Evolutionary conservation across 2,888 invertebrate genomes (phyloP).

Genomic region (Boloria selene): DNA sequence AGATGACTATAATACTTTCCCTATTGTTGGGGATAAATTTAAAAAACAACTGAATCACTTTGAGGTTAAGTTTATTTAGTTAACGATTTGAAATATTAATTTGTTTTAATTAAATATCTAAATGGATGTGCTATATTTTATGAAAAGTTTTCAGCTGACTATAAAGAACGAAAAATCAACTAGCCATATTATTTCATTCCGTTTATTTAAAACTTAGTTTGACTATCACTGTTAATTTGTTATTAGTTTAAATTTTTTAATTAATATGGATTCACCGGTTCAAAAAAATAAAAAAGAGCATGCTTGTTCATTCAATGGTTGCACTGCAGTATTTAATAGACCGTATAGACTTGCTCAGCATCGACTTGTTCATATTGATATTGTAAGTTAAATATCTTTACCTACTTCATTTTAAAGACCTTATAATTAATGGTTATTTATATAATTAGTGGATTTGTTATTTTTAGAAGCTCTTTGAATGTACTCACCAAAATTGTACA

Average conservation of each 20-base stretch:
- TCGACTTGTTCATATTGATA: conserved; percentile 78
- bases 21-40: too few relatives aligned
- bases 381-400: conserved; percentile 67
- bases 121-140: too few relatives aligned
- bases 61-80: background rate
- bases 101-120: too few relatives aligned
- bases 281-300: conserved; percentile 31
- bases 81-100: background rate
- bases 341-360: conserved; percentile 81
- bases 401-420: background rate
- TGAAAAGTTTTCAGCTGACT: too few relatives aligned
- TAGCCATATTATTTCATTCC: background rate
- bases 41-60: too few relatives aligned
- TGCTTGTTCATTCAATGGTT: conserved; percentile 69
- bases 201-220: background rate
- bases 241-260: background rate
- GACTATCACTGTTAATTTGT: too few relatives aligned
- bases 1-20: too few relatives aligned
- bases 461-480: conserved; percentile 81
- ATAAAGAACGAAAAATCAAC: too few relatives aligned
- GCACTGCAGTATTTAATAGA: conserved; percentile 75
- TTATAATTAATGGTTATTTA: background rate
- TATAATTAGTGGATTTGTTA: background rate
- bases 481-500: conserved; percentile 79
- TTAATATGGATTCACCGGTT: conserved; percentile 11